Conservation (phyloP, 1,140 invertebrate genomes). For the Philaenus spumarius region DNA sequence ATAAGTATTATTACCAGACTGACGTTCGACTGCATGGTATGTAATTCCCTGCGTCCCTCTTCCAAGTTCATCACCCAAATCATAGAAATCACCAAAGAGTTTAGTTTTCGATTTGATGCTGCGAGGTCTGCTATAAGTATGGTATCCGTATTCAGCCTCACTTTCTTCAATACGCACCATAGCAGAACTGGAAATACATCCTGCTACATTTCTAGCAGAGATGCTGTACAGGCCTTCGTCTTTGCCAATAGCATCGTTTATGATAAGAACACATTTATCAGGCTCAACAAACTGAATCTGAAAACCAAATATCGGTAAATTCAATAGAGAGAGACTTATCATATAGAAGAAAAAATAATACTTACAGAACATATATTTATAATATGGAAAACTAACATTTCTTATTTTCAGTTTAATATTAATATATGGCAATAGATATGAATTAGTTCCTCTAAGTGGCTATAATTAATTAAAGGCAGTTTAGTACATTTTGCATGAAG, state of each 20-base stretch:
- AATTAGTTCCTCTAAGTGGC: no score
- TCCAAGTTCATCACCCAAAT: slow-evolving; percentile 89
- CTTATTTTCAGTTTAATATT: no score
- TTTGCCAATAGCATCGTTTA: slow-evolving; percentile 78
- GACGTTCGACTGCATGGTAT: slow-evolving; percentile 80
- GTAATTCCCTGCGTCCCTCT: slow-evolving; percentile 84
- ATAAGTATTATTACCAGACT: no score
- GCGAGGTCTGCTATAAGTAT: slow-evolving; percentile 60
- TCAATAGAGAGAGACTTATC: not conserved
- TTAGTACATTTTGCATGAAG: no score
- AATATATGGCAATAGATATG: no score
- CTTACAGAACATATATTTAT: not conserved
- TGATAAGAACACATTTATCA: slow-evolving; percentile 72
- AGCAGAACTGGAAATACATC: slow-evolving; percentile 79
- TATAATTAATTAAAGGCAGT: no score
- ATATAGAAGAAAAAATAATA: not conserved
- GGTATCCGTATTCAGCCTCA: slow-evolving; percentile 62
- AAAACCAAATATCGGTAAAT: slow-evolving; percentile 25
- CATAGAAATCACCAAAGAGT: slow-evolving; percentile 76
- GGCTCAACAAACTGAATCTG: slow-evolving; percentile 77
- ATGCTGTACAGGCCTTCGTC: slow-evolving; percentile 93
- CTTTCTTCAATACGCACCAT: slow-evolving; percentile 88
- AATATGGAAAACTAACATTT: no score
- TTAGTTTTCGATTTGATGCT: slow-evolving; percentile 57
- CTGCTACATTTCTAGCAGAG: slow-evolving; percentile 87